A percentile compares a stretch with the other conserved stretches of the same genome.
phyloP scores from a whole-genome alignment of 2,113 vertebrate genomes.

The Tetrax tetrax region DNA sequence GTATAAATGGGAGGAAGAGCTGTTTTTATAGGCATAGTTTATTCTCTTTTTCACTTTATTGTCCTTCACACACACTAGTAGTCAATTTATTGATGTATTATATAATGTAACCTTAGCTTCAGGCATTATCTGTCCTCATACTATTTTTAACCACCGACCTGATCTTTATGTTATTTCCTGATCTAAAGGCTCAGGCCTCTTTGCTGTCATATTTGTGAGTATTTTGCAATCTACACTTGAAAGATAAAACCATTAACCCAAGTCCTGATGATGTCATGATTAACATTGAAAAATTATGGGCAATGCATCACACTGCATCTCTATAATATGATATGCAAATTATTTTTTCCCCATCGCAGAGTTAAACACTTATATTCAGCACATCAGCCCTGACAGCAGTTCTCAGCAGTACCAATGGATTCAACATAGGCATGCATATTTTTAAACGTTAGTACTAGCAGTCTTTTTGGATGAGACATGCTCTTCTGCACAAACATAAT shows the following conservation, averaged over 20 bases:
- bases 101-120: background rate
- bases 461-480: background rate
- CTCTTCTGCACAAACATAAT: background rate
- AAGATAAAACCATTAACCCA: background rate
- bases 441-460: background rate
- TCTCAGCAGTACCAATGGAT: background rate
- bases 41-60: background rate
- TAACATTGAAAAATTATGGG: background rate
- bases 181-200: background rate
- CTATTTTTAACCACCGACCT: constrained; percentile 23
- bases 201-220: background rate
- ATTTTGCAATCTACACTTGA: background rate
- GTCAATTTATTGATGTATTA: constrained; percentile 18
- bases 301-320: background rate
- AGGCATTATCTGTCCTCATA: constrained; percentile 21
- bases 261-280: background rate
- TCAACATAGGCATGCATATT: background rate
- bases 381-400: background rate
- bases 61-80: background rate
- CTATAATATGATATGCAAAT: background rate
- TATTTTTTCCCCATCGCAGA: background rate
- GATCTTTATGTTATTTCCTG: background rate
- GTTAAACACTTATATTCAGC: background rate
- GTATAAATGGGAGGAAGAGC: background rate
- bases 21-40: background rate